Evolutionary conservation across 2,888 invertebrate species (phyloP), one percentile per base, ranked within the genome.

Genomic region (Euplexia lucipara): DNA sequence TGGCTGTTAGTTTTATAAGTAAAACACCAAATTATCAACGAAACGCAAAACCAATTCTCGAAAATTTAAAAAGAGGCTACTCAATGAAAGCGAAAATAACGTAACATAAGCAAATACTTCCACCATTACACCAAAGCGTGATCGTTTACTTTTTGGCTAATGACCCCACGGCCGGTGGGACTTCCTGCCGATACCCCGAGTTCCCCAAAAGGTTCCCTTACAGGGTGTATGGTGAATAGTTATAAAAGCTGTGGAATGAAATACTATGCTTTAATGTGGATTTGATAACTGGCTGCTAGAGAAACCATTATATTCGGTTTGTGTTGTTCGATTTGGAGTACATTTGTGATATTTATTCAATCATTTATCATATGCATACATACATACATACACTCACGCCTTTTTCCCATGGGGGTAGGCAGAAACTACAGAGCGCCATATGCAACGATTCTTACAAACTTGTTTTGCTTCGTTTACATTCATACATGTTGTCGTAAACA

Each of bases 81-180:
- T 41, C 42, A 34, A 16, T 6, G 56, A 49, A 80, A 81, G n/a
- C 26, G 5, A 2, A 84, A 58, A 32, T 42, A 20, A 1, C 60
- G 72, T 78, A 66, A 78, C 73, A 84, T 81, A 83, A 80, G 80
- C 72, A 60, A 72, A 70, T 79, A 83, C 84, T 85, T 81, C 83
- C 73, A 79, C 79, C 86, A 84, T 89, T 88, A 86, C 86, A 84
- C n/a, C 83, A 82, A 44, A 85, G 82, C 85, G 83, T 87, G 88
- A 90, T 90, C 88, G 90, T 89, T 90, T 90, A 90, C 90, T 91
- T 87, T 92, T 91, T 89, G 86, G 86, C 86, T 92, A 91, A 92
- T 91, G 91, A 91, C 89, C 85, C 85, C 79, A 78, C 83, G 86
- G 63, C 53, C 77, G 78, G 70, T 63, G 59, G 74, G 65, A 73